A percentile compares a stretch with the other conserved stretches of the same genome.
These are phyloP conservation scores for Cyphomyrus discorhynchus DNA, from an alignment of 2,113 vertebrate genomes.

Conservation along the genomic window DNA sequence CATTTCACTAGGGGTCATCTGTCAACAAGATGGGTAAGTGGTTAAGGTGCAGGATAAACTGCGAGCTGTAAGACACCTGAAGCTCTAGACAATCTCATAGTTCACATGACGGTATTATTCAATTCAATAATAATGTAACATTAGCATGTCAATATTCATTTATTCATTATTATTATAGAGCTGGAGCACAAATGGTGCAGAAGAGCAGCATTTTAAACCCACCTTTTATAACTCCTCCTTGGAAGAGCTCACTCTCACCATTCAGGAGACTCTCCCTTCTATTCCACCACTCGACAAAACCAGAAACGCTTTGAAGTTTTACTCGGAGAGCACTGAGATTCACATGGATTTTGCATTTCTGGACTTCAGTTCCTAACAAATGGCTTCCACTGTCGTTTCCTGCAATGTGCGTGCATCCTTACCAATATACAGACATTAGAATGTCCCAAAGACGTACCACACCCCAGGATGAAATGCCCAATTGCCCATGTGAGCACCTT, in stretches of 20 bases:
- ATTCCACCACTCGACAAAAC: not conserved
- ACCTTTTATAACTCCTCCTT: not conserved
- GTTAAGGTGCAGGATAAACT: not conserved
- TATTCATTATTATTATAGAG: not conserved
- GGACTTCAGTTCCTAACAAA: not conserved
- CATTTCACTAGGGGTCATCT: conserved; percentile 10
- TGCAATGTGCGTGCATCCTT: not conserved
- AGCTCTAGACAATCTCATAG: not conserved
- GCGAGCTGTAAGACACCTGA: not conserved
- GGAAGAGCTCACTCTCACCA: not conserved
- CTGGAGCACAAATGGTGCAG: not conserved
- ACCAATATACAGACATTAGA: not conserved
- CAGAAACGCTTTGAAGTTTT: not conserved
- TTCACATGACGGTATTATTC: not conserved
- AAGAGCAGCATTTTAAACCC: not conserved
- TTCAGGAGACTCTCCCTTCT: too few relatives aligned
- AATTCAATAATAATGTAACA: not conserved
- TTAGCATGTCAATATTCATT: not conserved
- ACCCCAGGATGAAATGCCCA: not conserved
- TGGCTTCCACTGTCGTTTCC: not conserved
- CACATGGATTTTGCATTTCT: not conserved
- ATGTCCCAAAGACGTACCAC: not conserved
- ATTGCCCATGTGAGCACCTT: conserved; percentile 66
- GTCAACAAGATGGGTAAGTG: not conserved
- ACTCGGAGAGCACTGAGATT: not conserved